Base-by-base conservation (phyloP, 92 coral and sea anemone genomes). In the Porites lobata region DNA sequence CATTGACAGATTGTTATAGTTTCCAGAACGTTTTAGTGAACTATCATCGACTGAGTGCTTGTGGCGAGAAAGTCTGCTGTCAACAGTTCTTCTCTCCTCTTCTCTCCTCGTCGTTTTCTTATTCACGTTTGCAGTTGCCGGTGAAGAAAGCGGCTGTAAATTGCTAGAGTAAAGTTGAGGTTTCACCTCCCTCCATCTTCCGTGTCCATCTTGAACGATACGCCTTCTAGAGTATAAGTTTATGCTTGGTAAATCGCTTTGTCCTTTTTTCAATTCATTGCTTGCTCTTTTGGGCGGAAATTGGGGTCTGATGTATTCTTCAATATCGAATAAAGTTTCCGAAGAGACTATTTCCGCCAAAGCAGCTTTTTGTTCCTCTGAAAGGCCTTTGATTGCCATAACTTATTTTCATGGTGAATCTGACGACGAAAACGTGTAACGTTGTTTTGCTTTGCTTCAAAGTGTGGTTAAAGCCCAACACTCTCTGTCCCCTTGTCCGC, bases 181-280 rank as follows among this genome's bases (percentile, higher is more conserved):
- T n/a, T 87, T 79, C 15, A 96, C 87, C 69, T 96, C 99, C 47
- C 98, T 91, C 99, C 99, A 96, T 86, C 96, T 88, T 15, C 99
- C 99, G 81, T 93, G 93, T 2, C 99, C 98, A 79, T 96, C 99
- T 80, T 90, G 92, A 17, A 95, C 99, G 64, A 96, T 96, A 56
- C 94, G 89, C 88, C 98, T 74, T 58, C 93, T 87, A 18, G 53
- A 54, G 77, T 59, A 77, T 58, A 63, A 26, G 72, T 67, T 76
- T 50, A 79, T 20, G 74, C 69, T 75, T 81, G 62, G n/a, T 67
- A 69, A 50, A 13, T 51, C 11, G 13, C 10, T 15, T n/a, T 77
- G 77, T 19, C 18, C 20, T 56, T 38, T 13, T 8, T 29, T n/a
- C n/a, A 18, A 6, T 12, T 81, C 78, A 20, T 15, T 13, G 68